Evolutionary conservation across 2,888 invertebrate genomes (phyloP), one percentile per base, ranked within the genome.

Genomic region (Pammene aurita): DNA sequence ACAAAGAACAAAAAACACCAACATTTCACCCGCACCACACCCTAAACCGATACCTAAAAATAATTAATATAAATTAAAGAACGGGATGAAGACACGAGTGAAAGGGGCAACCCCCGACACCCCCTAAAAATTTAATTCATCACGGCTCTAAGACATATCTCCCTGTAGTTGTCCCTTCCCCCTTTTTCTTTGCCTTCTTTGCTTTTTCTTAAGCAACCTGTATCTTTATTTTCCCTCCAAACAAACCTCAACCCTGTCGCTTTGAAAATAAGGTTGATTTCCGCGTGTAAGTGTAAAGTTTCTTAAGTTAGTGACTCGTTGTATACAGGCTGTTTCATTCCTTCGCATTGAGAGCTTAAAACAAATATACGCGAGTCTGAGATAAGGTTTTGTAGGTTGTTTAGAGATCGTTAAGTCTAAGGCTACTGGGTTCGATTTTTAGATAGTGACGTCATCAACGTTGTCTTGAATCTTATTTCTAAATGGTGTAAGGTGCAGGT

Each of bases 41-140:
- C 62, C 50, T 26, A 34, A 52, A 38, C 50, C 38, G 57, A 70
- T 73, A 70, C 73, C 82, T 85, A 87, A 82, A 83, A 84, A 78
- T 81, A 88, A 87, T 87, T 88, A 87, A 87, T 85, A 85, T 84
- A 86, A 90, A 91, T 90, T 90, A 90, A 85, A 87, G 86, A 85
- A 83, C 84, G 80, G 84, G 87, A 89, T 86, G 86, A 87, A 88
- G 89, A 87, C 87, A 86, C 89, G 86, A 86, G 84, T 86, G 86
- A 87, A 87, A 88, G 86, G 86, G 85, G 84, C 79, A 77, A 73
- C 72, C 87, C 86, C 77, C 77, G 78, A 83, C 86, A 84, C 91
- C 91, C 92, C 85, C 90, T 90, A 91, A 92, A 92, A 92, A 92
- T 92, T 92, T 92, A 92, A 92, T 92, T 92, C 92, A 92, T 92